Base-by-base conservation (phyloP, 1,140 invertebrate genomes). In the Coptotermes formosanus region DNA sequence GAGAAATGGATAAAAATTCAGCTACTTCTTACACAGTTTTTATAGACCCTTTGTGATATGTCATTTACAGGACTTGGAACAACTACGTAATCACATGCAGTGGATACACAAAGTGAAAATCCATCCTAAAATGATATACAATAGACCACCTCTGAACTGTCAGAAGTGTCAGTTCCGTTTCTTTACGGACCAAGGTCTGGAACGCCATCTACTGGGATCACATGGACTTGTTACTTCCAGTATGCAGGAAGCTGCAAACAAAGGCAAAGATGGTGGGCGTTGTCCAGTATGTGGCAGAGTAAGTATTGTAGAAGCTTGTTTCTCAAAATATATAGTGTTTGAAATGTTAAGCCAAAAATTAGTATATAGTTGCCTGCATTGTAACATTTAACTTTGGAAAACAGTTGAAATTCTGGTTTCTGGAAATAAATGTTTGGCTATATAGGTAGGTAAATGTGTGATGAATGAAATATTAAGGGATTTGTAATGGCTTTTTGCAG, bases 51-150 rank as follows among this genome's bases (percentile, higher is more conserved):
- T 87, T n/a, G 1, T 82, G 19, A 38, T 82, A 52, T 88, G 87
- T 85, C 86, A 89, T 55, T 89, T 90, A 16, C 87, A 94, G 93
- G 97, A 98, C 91, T 92, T 98, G 88, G 97, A 98, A 89, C 97
- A 98, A 91, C 92, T 98, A 69, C 92, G 97, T 87, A 98, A 97
- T 91, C 97, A 98, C 89, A 98, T 98, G 97, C 96, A 97, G 89
- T 98, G 97, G 96, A 97, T 98, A 89, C 97, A 98, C 90, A 98
- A 98, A 94, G 97, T 98, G 85, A 98, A 98, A 92, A 98, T 98
- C 89, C 97, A 98, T 92, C 97, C 97, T 87, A 98, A 98, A 92
- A 98, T 98, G 97, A 97, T 98, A 87, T 97, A 97, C 90, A 98
- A 97, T 91, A 93, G 97, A 91, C 97, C 97, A 87, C 97, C 97